A percentile compares a stretch with the other conserved stretches of the same genome.
Evolutionary conservation across 2,888 invertebrate genomes (phyloP).

Genomic region (Caenorhabditis sp.): DNA sequence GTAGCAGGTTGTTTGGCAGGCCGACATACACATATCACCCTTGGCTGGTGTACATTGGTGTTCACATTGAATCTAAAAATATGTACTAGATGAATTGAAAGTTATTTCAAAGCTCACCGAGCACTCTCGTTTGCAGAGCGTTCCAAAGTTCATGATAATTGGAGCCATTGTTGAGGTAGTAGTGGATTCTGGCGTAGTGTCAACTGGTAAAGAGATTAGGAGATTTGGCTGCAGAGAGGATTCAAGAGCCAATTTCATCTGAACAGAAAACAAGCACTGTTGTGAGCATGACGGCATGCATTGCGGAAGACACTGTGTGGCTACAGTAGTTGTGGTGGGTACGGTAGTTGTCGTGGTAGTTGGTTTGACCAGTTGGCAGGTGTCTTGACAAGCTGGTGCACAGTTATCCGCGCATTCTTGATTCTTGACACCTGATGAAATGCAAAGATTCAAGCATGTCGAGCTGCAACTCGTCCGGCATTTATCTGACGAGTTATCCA

Average conservation of each 20-base stretch:
- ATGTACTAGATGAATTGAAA: neutral
- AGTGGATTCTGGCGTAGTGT: neutral
- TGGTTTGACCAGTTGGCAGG: slow-evolving; percentile 46
- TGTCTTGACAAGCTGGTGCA: slow-evolving; percentile 47
- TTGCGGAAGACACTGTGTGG: slow-evolving; percentile 29
- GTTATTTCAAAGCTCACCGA: slow-evolving; percentile 15
- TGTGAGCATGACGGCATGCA: slow-evolving; percentile 46
- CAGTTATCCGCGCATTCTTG: slow-evolving; percentile 47
- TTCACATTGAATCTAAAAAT: slow-evolving; percentile 45
- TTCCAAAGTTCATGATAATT: slow-evolving; percentile 18
- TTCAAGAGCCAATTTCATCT: slow-evolving; percentile 33
- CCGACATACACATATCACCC: slow-evolving; percentile 44
- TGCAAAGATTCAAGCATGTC: slow-evolving; percentile 32
- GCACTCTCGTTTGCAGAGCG: slow-evolving; percentile 44
- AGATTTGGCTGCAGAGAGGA: too few relatives aligned
- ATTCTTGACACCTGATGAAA: slow-evolving; percentile 36
- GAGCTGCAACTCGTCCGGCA: slow-evolving; percentile 23
- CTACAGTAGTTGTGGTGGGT: neutral
- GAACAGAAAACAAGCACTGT: slow-evolving; percentile 44
- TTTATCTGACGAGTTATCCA: slow-evolving; percentile 32
- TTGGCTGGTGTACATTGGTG: slow-evolving; percentile 38
- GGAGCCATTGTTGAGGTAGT: neutral
- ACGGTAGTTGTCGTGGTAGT: slow-evolving; percentile 13
- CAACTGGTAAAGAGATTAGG: slow-evolving; percentile 3
- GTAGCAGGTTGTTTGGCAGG: slow-evolving; percentile 54